These are phyloP conservation scores for Crocodylus rhombifer DNA, from an alignment of 2,797 vertebrate genomes.

Conservation along the genomic window DNA sequence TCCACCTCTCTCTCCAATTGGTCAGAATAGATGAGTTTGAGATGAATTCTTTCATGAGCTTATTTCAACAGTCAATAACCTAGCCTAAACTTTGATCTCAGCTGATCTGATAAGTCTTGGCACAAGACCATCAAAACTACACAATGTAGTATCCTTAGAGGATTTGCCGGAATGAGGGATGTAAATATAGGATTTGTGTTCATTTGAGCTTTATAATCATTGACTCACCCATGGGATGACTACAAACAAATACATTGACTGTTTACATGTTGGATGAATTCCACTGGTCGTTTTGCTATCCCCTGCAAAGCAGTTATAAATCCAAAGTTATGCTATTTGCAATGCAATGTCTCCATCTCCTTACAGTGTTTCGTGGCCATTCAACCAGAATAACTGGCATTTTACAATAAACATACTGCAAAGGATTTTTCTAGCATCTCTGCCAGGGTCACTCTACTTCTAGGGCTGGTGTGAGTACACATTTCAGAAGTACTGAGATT, in stretches of 20 bases:
- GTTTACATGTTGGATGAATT: conserved; percentile 26
- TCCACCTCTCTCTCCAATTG: background rate
- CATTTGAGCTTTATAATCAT: conserved; percentile 51
- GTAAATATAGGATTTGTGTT: conserved; percentile 56
- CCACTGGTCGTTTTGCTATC: background rate
- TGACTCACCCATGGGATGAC: conserved; percentile 1
- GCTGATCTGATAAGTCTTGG: conserved; percentile 58
- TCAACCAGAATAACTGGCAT: background rate
- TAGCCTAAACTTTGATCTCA: conserved; percentile 61
- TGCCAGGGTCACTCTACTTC: background rate
- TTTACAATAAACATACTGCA: background rate
- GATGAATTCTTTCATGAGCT: conserved; percentile 8
- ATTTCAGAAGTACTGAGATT: background rate
- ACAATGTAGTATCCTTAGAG: background rate
- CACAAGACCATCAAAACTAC: conserved; percentile 53
- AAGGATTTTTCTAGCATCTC: background rate
- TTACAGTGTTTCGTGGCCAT: background rate
- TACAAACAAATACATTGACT: conserved; percentile 31
- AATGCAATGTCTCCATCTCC: background rate
- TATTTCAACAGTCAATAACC: conserved; percentile 39
- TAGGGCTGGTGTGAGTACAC: background rate
- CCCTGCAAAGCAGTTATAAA: conserved; percentile 1
- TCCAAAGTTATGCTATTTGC: background rate
- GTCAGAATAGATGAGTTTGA: background rate
- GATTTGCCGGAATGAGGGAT: conserved; percentile 41